Conservation (phyloP, 2,113 vertebrate species). For the Upupa epops region DNA sequence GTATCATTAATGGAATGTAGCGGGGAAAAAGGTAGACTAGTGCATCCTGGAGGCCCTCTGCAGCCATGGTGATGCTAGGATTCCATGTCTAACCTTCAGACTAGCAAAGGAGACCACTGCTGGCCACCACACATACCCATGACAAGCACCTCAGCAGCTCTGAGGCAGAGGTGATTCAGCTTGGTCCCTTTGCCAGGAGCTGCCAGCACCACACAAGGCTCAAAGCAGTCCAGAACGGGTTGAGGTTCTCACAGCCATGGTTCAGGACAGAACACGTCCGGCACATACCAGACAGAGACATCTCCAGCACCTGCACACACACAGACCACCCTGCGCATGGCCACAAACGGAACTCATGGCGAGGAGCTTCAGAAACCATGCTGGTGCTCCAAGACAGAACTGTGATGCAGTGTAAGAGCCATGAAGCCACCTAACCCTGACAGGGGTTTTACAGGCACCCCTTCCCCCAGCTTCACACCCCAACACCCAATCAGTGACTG, state of each 20-base stretch:
- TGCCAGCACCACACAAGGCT: fast-evolving
- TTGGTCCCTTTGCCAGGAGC: background rate
- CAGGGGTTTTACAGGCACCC: fast-evolving
- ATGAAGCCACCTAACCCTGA: background rate
- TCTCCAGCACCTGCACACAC: background rate
- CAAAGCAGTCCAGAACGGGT: background rate
- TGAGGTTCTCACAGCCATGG: fast-evolving
- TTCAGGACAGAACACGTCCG: background rate
- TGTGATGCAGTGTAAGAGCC: fast-evolving
- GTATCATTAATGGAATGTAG: background rate
- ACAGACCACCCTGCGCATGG: background rate
- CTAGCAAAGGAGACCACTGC: background rate
- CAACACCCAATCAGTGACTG: background rate
- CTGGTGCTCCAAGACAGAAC: background rate
- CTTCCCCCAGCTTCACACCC: background rate
- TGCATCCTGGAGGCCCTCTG: no score
- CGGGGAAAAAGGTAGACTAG: background rate
- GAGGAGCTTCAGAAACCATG: background rate
- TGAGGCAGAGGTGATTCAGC: background rate
- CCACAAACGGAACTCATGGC: background rate
- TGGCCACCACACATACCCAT: background rate
- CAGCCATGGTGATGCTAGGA: no score
- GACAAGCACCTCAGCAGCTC: background rate
- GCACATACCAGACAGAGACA: background rate
- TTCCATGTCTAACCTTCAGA: background rate